Evolutionary conservation across 2,888 invertebrate genomes (phyloP), one percentile per base, ranked within the genome.

Genomic region (Apodemia mormo): DNA sequence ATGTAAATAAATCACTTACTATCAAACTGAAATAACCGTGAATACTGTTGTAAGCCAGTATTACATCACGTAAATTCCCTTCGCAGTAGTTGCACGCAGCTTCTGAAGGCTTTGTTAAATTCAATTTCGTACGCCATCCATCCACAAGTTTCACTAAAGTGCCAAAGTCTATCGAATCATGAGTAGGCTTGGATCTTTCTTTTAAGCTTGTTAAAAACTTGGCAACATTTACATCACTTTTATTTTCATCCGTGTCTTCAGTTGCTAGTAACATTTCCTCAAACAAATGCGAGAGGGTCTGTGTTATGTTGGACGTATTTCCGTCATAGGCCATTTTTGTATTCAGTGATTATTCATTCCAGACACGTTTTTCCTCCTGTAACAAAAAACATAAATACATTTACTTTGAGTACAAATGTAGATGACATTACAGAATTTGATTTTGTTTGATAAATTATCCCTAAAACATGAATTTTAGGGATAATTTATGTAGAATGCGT

Each of bases 21-120:
- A 96, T 91, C 14, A 98, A 93, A 68, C 97, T 96, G 74, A 97
- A 94, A 85, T 97, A 97, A 72, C 97, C 97, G 85, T 98, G 98
- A 72, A 96, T 94, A 67, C 95, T 89, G 74, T 95, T 94, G 85
- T 97, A 97, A 0, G 93, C 92, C 2, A 94, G 82, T 29, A 96
- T 90, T 70, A 96, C 84, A 66, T 95, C 94, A 64, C 94, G 91
- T 69, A 96, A 89, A 66, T 87, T 88, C 0, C 95, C 95, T 58
- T 94, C 94, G 77, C 96, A 96, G 82, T 95, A 95, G 73, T 89
- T 87, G 70, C 93, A 93, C 0, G 81, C 67, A 0, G 83, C 70
- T 68, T 92, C 92, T 1, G 77, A 73, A 0, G 83, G 73, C 71
- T 87, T 89, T 0, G 87, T 90, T 45, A 92, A 73, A 70, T 92